A percentile compares a stretch with the other conserved stretches of the same genome.
phyloP scores from a whole-genome alignment of 2,888 invertebrate genomes.

The Lithophane ornitopus region DNA sequence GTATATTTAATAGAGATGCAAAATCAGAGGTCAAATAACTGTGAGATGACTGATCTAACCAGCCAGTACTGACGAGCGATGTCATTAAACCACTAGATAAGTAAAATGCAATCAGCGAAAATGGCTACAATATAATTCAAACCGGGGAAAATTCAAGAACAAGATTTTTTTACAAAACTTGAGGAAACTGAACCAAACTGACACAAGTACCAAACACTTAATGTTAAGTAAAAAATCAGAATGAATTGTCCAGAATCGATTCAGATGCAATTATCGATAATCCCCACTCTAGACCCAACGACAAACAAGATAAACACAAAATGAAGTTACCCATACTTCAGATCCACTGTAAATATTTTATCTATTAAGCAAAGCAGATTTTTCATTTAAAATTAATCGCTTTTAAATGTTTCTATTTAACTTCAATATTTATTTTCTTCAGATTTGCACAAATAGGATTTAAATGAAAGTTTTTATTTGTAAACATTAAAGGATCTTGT shows the following conservation, averaged over 20 bases:
- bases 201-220: not conserved
- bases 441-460: conserved; percentile 35
- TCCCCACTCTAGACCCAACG: conserved; percentile 20
- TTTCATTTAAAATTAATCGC: conserved; percentile 57
- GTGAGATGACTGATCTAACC: too few species aligned
- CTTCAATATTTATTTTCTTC: conserved; percentile 48
- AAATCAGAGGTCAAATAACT: too few species aligned
- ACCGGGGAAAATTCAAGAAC: not conserved
- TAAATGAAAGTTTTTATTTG: conserved; percentile 30
- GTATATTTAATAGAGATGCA: too few species aligned
- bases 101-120: not conserved
- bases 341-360: conserved; percentile 55
- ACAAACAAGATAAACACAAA: conserved; percentile 52
- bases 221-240: not conserved
- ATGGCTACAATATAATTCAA: not conserved
- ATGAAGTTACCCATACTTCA: conserved; percentile 33
- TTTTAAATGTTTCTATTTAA: conserved; percentile 48
- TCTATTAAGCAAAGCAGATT: conserved; percentile 50
- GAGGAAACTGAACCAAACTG: too few species aligned
- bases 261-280: not conserved
- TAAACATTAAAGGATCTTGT: conserved; percentile 6
- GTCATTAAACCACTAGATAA: too few species aligned
- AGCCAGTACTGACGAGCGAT: too few species aligned
- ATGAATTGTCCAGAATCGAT: not conserved
- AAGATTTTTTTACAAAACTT: not conserved